A percentile compares a stretch with the other conserved stretches of the same genome.
phyloP scores from a whole-genome alignment of 2,888 invertebrate species.

The Leptogaster cylindrica region DNA sequence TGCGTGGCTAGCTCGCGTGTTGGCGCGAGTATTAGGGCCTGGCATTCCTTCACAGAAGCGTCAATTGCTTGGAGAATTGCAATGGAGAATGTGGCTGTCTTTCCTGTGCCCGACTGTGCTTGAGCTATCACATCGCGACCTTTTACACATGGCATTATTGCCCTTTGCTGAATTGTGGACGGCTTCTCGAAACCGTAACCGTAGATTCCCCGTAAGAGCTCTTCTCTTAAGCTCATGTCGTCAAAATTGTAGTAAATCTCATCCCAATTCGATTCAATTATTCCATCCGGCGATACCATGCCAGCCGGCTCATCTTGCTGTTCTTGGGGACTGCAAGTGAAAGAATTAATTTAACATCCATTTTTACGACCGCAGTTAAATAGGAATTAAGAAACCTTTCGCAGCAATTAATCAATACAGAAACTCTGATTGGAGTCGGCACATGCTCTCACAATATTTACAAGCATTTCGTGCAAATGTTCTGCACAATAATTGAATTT shows the following conservation, averaged over 20 bases:
- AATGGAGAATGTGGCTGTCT: constrained; percentile 99
- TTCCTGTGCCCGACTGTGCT: constrained; percentile 99
- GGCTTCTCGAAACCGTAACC: constrained; percentile 99
- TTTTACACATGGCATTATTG: constrained; percentile 95
- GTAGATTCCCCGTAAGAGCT: constrained; percentile 95
- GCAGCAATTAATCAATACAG: constrained; percentile 1
- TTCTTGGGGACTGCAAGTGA: no score
- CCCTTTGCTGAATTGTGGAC: constrained; percentile 98
- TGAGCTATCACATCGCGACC: constrained; percentile 99
- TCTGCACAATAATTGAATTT: background rate
- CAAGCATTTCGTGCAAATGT: background rate
- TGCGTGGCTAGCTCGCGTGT: constrained; percentile 83
- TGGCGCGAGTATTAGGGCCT: constrained; percentile 96
- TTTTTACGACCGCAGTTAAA: constrained; percentile 55
- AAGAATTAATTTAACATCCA: no score
- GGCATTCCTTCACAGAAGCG: constrained; percentile 85
- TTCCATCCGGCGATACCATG: constrained; percentile 84
- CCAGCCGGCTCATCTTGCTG: constrained; percentile 64
- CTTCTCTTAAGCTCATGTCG: constrained; percentile 97
- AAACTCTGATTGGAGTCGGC: background rate
- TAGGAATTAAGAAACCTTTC: constrained; percentile 67
- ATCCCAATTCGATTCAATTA: constrained; percentile 93
- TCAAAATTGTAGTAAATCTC: constrained; percentile 96
- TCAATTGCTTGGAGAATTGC: constrained; percentile 98
- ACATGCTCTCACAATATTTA: background rate